Evolutionary conservation across 2,888 invertebrate species (phyloP), one percentile per base, ranked within the genome.

Genomic region (Gastrophysa polygoni): DNA sequence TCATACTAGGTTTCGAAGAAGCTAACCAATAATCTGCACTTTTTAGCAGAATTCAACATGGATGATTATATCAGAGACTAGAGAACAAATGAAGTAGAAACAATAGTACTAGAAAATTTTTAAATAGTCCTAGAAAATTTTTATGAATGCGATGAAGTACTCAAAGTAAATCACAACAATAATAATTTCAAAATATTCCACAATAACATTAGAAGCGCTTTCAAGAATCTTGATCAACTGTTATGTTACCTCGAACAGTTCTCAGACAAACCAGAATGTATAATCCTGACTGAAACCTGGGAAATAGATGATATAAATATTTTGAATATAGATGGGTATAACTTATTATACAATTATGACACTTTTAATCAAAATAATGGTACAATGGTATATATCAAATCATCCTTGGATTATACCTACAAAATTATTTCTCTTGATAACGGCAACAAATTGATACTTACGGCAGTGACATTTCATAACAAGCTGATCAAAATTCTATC

Each of bases 391-490:
- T 51, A 29, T 51, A 32, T 32, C 10, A 51, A 51, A 51, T 51
- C 51, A 29, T 29, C 29, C 18, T 34, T 32, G n/a, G 51, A 51
- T 29, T 51, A 28, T 7, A 28, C 29, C 16, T 28, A 29, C 32
- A 18, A 51, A 46, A 46, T 46, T 46, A 46, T 46, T 17, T 46
- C 46, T 46, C 16, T 46, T 11, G 46, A 46, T 17, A 17, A 7
- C 51, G 29, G 51, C 29, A 51, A 51, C 18, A 51, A 29, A 51
- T 28, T 51, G 29, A 32, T 51, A 29, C 51, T 51, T 18, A 34
- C 18, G 17, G 32, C 24, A 14, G 51, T 51, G 29, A 51, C 10
- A 34, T 51, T 51, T 29, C 51, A 51, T 29, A n/a, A 51, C n/a
- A 51, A 34, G 14, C 18, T 51, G 10, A 32, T 32, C 18, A 17